A percentile compares a stretch with the other conserved stretches of the same genome.
These are phyloP conservation scores for Sylvilagus floridanus DNA, from an alignment of 2,797 vertebrate species.

Conservation along the genomic window DNA sequence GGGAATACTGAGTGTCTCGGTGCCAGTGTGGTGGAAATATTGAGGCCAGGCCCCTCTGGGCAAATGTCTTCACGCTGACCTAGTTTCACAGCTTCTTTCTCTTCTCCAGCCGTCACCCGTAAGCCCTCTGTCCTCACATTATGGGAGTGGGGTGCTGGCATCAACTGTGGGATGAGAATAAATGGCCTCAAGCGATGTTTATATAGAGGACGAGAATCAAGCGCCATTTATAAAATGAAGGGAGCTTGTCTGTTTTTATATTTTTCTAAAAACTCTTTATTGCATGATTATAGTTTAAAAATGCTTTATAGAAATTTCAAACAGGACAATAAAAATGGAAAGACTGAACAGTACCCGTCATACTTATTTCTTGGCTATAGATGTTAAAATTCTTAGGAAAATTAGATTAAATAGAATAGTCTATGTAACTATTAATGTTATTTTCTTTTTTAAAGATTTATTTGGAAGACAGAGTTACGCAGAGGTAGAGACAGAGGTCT, in stretches of 20 bases:
- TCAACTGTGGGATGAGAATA: not conserved
- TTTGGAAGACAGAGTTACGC: too few species aligned
- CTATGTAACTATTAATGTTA: not conserved
- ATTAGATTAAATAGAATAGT: not conserved
- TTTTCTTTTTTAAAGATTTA: too few species aligned
- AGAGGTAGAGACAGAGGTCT: too few species aligned
- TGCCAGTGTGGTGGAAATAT: not conserved
- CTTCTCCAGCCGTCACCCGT: not conserved
- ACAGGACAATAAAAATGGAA: not conserved
- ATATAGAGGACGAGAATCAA: not conserved
- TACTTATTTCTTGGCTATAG: not conserved
- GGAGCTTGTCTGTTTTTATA: not conserved
- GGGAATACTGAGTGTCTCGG: not conserved
- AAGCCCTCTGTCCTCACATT: not conserved
- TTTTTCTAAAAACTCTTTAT: not conserved
- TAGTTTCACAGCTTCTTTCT: not conserved
- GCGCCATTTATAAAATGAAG: not conserved
- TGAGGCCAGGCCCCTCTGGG: conserved; percentile 33
- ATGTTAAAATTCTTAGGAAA: not conserved
- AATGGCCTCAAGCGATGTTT: not conserved
- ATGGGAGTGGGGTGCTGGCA: not conserved
- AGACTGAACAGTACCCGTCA: not conserved
- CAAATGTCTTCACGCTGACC: not conserved
- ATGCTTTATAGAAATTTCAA: not conserved
- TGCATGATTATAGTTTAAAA: conserved; percentile 12